phyloP scores from a whole-genome alignment of 2,113 vertebrate genomes.

The Rattus rattus region DNA sequence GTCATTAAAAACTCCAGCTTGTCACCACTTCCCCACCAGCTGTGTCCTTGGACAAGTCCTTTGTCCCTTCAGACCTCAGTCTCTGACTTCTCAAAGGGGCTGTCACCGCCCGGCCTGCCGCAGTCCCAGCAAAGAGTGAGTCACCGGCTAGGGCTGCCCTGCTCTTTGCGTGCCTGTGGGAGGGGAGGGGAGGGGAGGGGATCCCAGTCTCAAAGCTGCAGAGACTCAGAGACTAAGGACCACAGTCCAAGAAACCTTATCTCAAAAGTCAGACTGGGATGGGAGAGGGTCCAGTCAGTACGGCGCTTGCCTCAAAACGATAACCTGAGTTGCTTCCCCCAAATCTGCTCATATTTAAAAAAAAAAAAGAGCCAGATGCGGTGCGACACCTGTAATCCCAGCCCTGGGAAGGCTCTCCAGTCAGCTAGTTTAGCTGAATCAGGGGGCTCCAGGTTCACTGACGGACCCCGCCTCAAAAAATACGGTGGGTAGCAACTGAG shows the following conservation, averaged over 20 bases:
- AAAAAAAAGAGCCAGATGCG: neutral
- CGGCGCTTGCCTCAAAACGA: too few species aligned
- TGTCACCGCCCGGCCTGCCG: neutral
- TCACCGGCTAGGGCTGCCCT: neutral
- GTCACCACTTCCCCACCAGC: neutral
- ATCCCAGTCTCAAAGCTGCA: neutral
- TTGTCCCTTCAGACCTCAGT: neutral
- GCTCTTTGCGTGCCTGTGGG: neutral
- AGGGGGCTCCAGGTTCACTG: neutral
- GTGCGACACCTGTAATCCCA: neutral
- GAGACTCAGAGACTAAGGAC: neutral
- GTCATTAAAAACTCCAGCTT: neutral
- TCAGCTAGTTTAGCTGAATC: too few species aligned
- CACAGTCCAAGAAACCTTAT: neutral
- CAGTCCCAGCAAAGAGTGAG: neutral
- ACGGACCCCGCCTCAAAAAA: neutral
- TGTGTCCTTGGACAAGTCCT: constrained; percentile 5
- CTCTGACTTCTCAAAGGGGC: neutral
- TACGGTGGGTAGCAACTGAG: neutral
- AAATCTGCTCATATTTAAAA: neutral
- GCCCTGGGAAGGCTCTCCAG: too few species aligned
- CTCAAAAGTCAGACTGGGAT: neutral
- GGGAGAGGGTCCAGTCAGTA: too few species aligned
- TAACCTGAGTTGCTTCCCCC: too few species aligned
- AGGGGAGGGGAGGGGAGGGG: too few species aligned